phyloP scores from a whole-genome alignment of 2,113 vertebrate genomes.

The Catharus fuscescens region DNA sequence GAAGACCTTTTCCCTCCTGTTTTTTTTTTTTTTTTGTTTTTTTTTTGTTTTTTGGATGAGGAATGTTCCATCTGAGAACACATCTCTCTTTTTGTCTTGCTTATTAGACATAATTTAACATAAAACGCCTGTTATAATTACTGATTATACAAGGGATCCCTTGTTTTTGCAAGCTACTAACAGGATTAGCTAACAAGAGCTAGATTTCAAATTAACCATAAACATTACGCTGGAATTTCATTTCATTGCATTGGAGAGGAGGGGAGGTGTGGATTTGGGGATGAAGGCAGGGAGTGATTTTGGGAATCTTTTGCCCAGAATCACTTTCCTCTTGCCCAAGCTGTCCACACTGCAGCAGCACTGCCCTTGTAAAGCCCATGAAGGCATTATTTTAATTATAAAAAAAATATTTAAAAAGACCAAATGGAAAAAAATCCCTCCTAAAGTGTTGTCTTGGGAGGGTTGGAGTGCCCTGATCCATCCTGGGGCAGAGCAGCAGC shows the following conservation, averaged over 20 bases:
- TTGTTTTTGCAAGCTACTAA: conserved; percentile 71
- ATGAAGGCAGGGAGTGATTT: neutral
- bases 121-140: conserved; percentile 65
- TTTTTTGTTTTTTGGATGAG: neutral
- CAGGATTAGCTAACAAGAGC: conserved; percentile 71
- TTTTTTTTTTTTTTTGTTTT: neutral
- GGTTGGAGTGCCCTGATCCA: neutral
- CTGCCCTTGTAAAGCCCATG: neutral
- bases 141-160: conserved; percentile 12
- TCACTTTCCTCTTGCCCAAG: rapidly evolving
- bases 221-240: conserved; percentile 58
- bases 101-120: conserved; percentile 61
- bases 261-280: neutral
- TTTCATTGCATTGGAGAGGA: conserved; percentile 36
- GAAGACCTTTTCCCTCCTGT: neutral
- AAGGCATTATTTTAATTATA: neutral
- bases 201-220: conserved; percentile 73
- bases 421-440: neutral
- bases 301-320: neutral
- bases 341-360: neutral
- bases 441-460: neutral
- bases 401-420: neutral
- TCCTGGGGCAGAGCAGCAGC: neutral
- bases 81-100: conserved; percentile 53
- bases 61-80: neutral